Conservation (phyloP, 2,113 vertebrate species). For the Podarcis muralis region DNA sequence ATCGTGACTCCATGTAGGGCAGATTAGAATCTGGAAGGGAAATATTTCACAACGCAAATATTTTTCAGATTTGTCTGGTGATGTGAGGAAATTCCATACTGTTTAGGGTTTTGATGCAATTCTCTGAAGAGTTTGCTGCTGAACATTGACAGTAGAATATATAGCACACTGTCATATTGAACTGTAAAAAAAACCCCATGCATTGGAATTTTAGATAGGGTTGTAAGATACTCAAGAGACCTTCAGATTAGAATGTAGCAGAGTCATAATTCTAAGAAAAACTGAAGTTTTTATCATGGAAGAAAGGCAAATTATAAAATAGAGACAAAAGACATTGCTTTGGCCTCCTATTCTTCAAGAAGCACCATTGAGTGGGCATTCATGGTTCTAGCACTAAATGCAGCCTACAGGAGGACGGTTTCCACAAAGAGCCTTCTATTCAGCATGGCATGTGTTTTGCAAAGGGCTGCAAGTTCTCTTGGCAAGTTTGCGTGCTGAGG, state of each 20-base stretch:
- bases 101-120: not conserved
- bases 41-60: not conserved
- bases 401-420: not conserved
- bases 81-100: not conserved
- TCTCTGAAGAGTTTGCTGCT: not conserved
- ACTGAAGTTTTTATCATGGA: not conserved
- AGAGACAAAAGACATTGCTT: not conserved
- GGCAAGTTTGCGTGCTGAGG: too few relatives aligned
- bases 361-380: not conserved
- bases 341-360: not conserved
- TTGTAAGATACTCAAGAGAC: not conserved
- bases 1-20: not conserved
- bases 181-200: not conserved
- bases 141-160: not conserved
- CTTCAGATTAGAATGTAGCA: not conserved
- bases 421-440: not conserved
- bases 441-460: not conserved
- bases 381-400: not conserved
- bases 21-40: constrained; percentile 1
- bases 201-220: not conserved
- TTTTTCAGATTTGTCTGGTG: not conserved
- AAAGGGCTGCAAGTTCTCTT: not conserved
- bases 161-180: not conserved
- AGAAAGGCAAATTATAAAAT: not conserved
- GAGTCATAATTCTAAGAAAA: not conserved